Evolutionary conservation across 2,888 invertebrate species (phyloP), one percentile per base, ranked within the genome.

Genomic region (Ephialtes manifestator): DNA sequence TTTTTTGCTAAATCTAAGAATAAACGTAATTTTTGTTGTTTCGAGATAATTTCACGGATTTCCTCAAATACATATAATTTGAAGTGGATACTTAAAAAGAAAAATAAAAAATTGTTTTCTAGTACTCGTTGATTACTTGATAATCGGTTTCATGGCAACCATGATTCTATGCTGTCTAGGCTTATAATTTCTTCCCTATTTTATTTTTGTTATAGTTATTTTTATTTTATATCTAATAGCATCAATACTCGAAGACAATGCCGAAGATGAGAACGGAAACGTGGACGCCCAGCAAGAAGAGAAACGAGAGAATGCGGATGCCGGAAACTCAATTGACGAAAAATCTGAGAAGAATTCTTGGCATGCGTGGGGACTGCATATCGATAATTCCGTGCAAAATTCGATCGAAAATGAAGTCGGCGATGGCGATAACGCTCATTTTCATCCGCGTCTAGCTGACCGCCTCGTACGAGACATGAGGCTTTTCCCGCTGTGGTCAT

Each of bases 401-500:
- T 48, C 68, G 68, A 48, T 68, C 24, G 28, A 68, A 28, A 10
- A n/a, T 7, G 28, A 68, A 11, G 13, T 68, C 68, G 68, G 48
- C 24, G 68, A 68, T 31, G 71, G 70, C 24, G 18, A 74, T 18
- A 83, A 83, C 20, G 78, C 55, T 0, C 58, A 74, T 24, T 78
- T 15, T 79, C 48, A 65, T 13, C 71, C 80, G n/a, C 48, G 58
- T 4, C 28, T 84, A 4, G 76, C 84, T 13, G 65, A 68, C 39
- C 43, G 20, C 1, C 48, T 83, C n/a, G 20, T 83, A 0, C 65
- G 46, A 13, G 81, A 87, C 31, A 71, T 83, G 7, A 24, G 43
- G 11, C 77, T 71, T 11, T 39, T 82, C 15, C 65, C 74, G 4
- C 24, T 87, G n/a, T 87, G 87, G 82, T 67, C 83, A 8, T 79